Base-by-base conservation (phyloP, 2,113 vertebrate species). In the Varanus salvator region DNA sequence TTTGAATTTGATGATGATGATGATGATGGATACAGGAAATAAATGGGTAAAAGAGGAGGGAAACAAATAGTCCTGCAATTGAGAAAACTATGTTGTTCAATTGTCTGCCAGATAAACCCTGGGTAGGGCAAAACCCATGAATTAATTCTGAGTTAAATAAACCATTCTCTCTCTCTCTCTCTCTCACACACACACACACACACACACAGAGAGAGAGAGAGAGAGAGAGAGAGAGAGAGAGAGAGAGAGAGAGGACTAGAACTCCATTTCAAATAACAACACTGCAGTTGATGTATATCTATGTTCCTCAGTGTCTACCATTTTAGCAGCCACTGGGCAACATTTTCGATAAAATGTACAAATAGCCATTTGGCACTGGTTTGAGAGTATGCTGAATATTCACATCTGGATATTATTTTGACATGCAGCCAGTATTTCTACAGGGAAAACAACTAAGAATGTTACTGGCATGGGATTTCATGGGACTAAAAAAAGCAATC, bases 401-500 rank as follows among this genome's bases (percentile, higher is more conserved):
- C 29, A 50, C 19, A 52, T 80, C 64, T 23, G 31, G 48, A 54
- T 74, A 75, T 50, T 80, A 48, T 80, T 80, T 69, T 80, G 86
- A 52, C 86, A 31, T n/a, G 64, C 76, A 69, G 86, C 86, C 76
- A 87, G 15, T 80, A 69, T 87, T 80, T 87, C 48, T 48, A 84
- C n/a, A 77, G 69, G 88, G 82, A 78, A 89, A 89, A 85, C 60
- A 69, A 54, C 31, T 27, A 66, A 38, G 88, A 89, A 48, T 15
- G 29, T 69, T 69, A 89, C 54, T 78, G 85, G 82, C 82, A 71
- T 29, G 75, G 82, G 82, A 89, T 78, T 78, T 85, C 88, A 85
- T 69, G 50, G 8, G 23, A n/a, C 88, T 78, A 89, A 69, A 78
- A 66, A 89, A 68, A 85, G 48, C 60, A 78, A 52, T 77, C 57